Evolutionary conservation across 2,888 invertebrate genomes (phyloP).

Genomic region (Patella caerulea): DNA sequence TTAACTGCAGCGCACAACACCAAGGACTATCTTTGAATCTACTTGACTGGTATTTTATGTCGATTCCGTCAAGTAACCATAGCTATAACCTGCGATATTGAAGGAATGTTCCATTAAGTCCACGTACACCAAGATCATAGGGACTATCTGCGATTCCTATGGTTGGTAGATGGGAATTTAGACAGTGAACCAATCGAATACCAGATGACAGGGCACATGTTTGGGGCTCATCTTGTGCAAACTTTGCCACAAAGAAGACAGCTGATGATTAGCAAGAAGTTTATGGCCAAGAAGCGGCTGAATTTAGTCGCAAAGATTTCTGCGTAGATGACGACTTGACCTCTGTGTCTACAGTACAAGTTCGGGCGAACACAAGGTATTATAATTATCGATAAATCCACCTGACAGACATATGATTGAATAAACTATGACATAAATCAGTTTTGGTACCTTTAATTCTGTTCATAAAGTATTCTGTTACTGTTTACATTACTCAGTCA

Average conservation of each 20-base stretch:
- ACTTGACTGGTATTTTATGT: constrained; percentile 32
- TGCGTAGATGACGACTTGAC: constrained; percentile 44
- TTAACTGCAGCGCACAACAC: constrained; percentile 8
- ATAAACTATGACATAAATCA: too few species aligned
- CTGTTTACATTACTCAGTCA: too few species aligned
- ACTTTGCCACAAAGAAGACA: constrained; percentile 33
- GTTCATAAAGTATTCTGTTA: too few species aligned
- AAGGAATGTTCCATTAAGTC: constrained; percentile 35
- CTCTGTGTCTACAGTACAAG: constrained; percentile 25
- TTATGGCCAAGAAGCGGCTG: constrained; percentile 27
- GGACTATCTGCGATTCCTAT: constrained; percentile 35
- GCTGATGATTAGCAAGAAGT: constrained; percentile 21
- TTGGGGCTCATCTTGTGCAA: constrained; percentile 31
- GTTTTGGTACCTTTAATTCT: too few species aligned
- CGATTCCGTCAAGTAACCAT: constrained; percentile 32
- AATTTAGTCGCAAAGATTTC: constrained; percentile 36
- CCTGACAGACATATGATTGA: too few species aligned
- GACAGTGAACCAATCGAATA: constrained; percentile 36
- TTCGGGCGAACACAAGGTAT: too few species aligned
- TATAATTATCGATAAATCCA: too few species aligned
- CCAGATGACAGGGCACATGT: constrained; percentile 27
- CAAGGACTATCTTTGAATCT: constrained; percentile 39
- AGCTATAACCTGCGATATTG: constrained; percentile 37
- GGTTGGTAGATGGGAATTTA: constrained; percentile 30
- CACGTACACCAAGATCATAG: constrained; percentile 20